phyloP scores from a whole-genome alignment of 2,888 invertebrate genomes.

The Rhopalosiphum nymphaeae region DNA sequence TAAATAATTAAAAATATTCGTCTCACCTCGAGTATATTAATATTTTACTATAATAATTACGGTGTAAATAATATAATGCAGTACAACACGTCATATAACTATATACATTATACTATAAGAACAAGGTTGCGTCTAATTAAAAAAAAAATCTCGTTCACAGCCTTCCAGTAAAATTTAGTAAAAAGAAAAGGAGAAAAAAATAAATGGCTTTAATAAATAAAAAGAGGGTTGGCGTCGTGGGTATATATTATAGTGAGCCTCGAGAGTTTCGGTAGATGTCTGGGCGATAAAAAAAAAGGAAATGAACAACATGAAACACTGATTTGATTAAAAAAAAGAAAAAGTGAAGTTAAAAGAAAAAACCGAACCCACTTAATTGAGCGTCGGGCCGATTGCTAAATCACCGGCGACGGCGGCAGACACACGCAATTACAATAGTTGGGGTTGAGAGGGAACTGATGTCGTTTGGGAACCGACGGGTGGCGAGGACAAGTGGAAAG shows the following conservation, averaged over 20 bases:
- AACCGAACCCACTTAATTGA: conserved; percentile 51
- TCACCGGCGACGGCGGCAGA: conserved; percentile 54
- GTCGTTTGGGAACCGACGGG: conserved; percentile 8
- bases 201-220: conserved; percentile 57
- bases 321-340: conserved; percentile 58
- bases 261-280: conserved; percentile 38
- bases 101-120: background rate
- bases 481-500: background rate
- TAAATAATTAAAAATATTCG: background rate
- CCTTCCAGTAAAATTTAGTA: conserved; percentile 1
- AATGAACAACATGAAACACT: conserved; percentile 58
- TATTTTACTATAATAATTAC: conserved; percentile 24
- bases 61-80: background rate
- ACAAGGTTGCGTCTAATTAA: conserved; percentile 31
- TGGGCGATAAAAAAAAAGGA: conserved; percentile 19
- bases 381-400: conserved; percentile 58
- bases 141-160: conserved; percentile 14
- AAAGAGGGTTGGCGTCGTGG: conserved; percentile 34
- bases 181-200: conserved; percentile 1
- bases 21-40: background rate
- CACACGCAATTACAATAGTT: conserved; percentile 36
- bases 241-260: background rate
- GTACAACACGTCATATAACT: background rate
- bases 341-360: conserved; percentile 8
- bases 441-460: conserved; percentile 25